Percentiles rank a stretch among this genome's conserved stretches.
These are phyloP conservation scores for Netelia fuscicornis DNA, from an alignment of 2,888 invertebrate species.

Conservation along the genomic window DNA sequence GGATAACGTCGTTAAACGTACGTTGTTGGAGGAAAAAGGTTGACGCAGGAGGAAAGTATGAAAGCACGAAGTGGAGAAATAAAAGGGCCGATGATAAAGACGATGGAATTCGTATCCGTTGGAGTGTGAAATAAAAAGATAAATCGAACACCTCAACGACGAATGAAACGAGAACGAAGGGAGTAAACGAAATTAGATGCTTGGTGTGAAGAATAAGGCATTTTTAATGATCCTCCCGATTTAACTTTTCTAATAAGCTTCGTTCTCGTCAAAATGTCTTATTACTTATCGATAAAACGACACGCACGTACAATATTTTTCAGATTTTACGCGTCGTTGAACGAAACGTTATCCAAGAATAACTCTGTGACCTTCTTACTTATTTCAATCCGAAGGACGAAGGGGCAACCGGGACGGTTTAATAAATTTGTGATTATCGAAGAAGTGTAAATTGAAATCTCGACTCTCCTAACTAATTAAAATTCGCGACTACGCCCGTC, in stretches of 20 bases:
- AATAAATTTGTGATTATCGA: no score
- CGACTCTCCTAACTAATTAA: no score
- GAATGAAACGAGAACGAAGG: not conserved
- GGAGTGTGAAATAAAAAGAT: slow-evolving; percentile 25
- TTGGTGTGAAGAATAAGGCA: not conserved
- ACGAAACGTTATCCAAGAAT: no score
- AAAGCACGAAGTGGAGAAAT: not conserved
- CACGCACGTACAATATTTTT: not conserved
- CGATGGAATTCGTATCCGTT: slow-evolving; percentile 31
- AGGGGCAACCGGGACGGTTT: no score
- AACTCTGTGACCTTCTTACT: no score
- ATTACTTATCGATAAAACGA: slow-evolving; percentile 16
- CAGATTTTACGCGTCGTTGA: no score
- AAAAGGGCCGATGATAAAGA: slow-evolving; percentile 27
- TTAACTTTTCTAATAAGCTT: slow-evolving; percentile 22
- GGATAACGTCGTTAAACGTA: slow-evolving; percentile 45
- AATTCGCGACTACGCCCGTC: no score
- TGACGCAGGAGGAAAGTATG: slow-evolving; percentile 15
- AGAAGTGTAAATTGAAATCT: no score
- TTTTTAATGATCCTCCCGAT: slow-evolving; percentile 7
- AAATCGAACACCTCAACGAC: not conserved
- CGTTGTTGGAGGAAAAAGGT: slow-evolving; percentile 11
- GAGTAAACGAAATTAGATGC: no score
- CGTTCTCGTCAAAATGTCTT: slow-evolving; percentile 10
- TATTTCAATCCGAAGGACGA: no score